Evolutionary conservation across 2,797 vertebrate species (phyloP).

Genomic region (Spea hammondii): DNA sequence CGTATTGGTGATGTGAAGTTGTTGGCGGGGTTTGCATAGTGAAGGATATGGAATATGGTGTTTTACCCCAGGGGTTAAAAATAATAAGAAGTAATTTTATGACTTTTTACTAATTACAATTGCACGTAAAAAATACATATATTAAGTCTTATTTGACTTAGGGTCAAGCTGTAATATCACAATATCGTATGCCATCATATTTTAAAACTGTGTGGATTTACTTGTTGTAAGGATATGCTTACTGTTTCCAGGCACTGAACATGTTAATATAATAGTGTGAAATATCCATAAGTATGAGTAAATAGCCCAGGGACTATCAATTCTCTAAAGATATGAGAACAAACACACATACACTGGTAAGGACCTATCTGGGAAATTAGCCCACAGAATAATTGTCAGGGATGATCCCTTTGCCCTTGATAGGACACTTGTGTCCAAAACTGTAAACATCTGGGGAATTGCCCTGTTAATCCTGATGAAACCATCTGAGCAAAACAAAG

Average conservation of each 20-base stretch:
- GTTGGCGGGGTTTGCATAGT: too few relatives aligned
- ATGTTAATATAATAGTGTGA: constrained; percentile 23
- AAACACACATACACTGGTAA: constrained; percentile 36
- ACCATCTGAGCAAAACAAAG: constrained; percentile 47
- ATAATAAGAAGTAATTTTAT: too few relatives aligned
- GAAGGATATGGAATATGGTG: too few relatives aligned
- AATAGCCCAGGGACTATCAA: constrained; percentile 40
- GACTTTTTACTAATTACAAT: too few relatives aligned
- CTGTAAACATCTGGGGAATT: constrained; percentile 12
- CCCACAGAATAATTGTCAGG: constrained; percentile 37
- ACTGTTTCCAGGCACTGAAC: neutral
- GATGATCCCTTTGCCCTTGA: constrained; percentile 39
- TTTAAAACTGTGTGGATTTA: too few relatives aligned
- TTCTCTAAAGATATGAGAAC: constrained; percentile 36
- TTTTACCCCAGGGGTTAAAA: too few relatives aligned
- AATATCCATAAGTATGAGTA: constrained; percentile 21
- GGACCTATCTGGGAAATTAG: constrained; percentile 35
- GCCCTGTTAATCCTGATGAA: constrained; percentile 34
- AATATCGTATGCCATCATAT: too few relatives aligned
- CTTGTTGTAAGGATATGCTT: too few relatives aligned
- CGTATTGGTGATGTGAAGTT: too few relatives aligned
- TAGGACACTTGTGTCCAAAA: constrained; percentile 50
- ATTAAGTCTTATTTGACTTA: too few relatives aligned
- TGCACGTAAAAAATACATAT: too few relatives aligned
- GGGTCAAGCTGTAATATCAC: too few relatives aligned